Percentiles rank a stretch among this genome's conserved stretches.
Conservation (phyloP, 2,888 invertebrate species). For the Trichopoda pennipes region DNA sequence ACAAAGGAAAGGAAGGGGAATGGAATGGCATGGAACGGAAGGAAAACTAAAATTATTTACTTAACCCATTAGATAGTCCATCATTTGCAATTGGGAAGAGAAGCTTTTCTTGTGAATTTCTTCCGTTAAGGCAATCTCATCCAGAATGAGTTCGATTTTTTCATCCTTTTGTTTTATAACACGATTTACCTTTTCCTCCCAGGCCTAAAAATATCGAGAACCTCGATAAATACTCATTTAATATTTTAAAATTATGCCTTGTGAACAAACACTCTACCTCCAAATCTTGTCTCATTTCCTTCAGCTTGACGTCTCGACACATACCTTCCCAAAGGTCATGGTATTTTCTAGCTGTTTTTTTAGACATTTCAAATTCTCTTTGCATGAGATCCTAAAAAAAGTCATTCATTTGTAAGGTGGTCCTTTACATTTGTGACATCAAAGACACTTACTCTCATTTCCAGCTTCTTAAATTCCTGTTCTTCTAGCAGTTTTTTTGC, state of each 20-base stretch:
- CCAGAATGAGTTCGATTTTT: slow-evolving; percentile 72
- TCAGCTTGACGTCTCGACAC: slow-evolving; percentile 74
- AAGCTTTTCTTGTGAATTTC: slow-evolving; percentile 74
- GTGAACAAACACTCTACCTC: slow-evolving; percentile 10
- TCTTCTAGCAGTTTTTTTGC: slow-evolving; percentile 66
- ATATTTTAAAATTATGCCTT: background rate
- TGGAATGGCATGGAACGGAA: too few species aligned
- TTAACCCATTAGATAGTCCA: slow-evolving; percentile 76
- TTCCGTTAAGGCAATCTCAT: slow-evolving; percentile 73
- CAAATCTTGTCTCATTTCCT: slow-evolving; percentile 75
- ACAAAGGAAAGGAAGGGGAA: too few species aligned
- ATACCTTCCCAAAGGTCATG: slow-evolving; percentile 74
- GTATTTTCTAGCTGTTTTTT: slow-evolving; percentile 73
- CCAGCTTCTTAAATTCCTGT: slow-evolving; percentile 70
- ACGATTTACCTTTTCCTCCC: slow-evolving; percentile 71
- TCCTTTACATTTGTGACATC: background rate
- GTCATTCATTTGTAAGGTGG: background rate
- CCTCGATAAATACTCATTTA: background rate
- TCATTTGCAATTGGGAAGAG: slow-evolving; percentile 72
- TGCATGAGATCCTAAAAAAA: slow-evolving; percentile 73
- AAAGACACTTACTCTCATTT: slow-evolving; percentile 72
- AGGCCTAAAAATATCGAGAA: slow-evolving; percentile 65
- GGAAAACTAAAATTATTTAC: background rate
- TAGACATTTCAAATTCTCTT: slow-evolving; percentile 75
- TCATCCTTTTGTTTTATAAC: slow-evolving; percentile 74